Base-by-base conservation (phyloP, 2,113 vertebrate species). In the Semicossyphus pulcher region DNA sequence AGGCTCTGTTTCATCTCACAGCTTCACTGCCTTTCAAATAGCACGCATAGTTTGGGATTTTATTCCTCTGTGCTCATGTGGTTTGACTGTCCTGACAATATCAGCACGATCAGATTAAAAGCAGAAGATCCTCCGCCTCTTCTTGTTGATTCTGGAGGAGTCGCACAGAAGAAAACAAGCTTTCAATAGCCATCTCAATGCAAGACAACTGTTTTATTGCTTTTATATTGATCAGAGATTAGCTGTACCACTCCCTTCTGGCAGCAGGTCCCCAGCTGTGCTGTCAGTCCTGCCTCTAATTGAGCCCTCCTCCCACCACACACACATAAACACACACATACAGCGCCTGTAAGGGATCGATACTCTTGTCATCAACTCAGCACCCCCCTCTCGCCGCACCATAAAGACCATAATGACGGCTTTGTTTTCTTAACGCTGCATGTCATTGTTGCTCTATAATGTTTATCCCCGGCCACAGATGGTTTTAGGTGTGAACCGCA, bases 401-500 rank as follows among this genome's bases (percentile, higher is more conserved):
- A 34, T 60, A 59, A 78, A 68, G 45, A 42, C 26, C 58, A 81
- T 66, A 58, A 86, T 68, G 53, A 48, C 1, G n/a, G 49, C 69
- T 83, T 88, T 88, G 82, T 88, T 86, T 85, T 72, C 54, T 25
- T 57, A 39, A 64, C 4, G 48, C 68, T 21, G 49, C 65, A 32
- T 83, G 77, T 56, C 64, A 56, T 72, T 86, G 81, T 86, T 87
- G 41, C 47, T 54, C 11, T 37, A 45, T 67, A 57, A 48, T 80
- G 74, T 89, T 87, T 68, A 80, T 70, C 52, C 44, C 41, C 20
- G 10, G 51, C 67, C 77, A 68, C 86, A 89, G 85, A 90, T 90
- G 78, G 78, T 90, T 86, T 82, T 76, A 89, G 85, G 88, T 89
- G 74, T 83, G 86, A 89, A 87, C 83, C 83, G 10, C 74, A 84